Evolutionary conservation across 2,113 vertebrate genomes (phyloP).

Genomic region (Hemicordylus capensis): DNA sequence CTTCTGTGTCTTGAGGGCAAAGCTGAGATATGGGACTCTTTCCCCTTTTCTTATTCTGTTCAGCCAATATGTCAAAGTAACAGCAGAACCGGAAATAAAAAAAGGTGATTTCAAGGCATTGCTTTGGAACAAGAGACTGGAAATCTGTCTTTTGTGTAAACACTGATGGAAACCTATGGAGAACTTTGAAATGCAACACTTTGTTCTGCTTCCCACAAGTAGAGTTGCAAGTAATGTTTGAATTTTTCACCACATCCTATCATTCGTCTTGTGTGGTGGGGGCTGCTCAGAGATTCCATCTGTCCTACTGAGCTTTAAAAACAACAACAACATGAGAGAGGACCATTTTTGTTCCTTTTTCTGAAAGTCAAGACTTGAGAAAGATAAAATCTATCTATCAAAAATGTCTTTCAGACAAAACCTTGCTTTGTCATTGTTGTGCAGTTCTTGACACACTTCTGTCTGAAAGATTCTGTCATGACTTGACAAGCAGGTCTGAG

Average conservation of each 20-base stretch:
- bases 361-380: background rate
- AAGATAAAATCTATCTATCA: background rate
- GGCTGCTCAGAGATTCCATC: background rate
- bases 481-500: background rate
- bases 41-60: background rate
- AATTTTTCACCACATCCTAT: no score
- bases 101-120: background rate
- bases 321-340: background rate
- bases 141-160: background rate
- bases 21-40: background rate
- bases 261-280: background rate
- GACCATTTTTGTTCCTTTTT: background rate
- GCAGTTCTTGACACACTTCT: background rate
- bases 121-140: slow-evolving; percentile 3
- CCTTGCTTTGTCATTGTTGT: background rate
- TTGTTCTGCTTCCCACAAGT: background rate
- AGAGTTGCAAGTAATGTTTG: background rate
- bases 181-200: background rate
- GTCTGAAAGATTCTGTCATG: background rate
- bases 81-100: background rate
- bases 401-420: background rate
- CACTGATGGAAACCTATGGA: background rate
- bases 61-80: background rate
- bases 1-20: background rate
- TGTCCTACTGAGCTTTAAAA: background rate